Percentiles rank a stretch among this genome's conserved stretches.
These are phyloP conservation scores for Epistrophella euchroma DNA, from an alignment of 2,888 invertebrate genomes.

Conservation along the genomic window DNA sequence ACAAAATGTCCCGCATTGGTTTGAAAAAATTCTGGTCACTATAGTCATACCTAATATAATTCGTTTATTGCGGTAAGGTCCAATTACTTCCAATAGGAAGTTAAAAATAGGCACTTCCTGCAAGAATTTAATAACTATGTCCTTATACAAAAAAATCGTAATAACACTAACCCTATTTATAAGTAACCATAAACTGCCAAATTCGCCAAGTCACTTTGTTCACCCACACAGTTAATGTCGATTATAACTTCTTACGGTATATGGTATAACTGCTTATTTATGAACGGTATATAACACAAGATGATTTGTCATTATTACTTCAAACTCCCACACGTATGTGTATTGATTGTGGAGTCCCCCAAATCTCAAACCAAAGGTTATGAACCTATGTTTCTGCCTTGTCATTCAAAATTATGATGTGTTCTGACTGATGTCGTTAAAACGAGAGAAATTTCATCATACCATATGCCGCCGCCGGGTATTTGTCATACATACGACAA, in stretches of 20 bases:
- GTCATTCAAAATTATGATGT: not conserved
- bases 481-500: not conserved
- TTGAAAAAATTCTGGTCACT: too few species aligned
- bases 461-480: not conserved
- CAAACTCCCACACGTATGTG: not conserved
- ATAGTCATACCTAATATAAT: too few species aligned
- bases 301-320: not conserved
- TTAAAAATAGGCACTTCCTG: too few species aligned
- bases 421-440: not conserved
- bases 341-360: not conserved
- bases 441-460: not conserved
- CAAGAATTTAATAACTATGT: too few species aligned
- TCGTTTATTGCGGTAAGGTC: too few species aligned
- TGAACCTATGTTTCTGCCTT: not conserved
- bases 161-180: not conserved
- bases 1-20: too few species aligned
- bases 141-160: too few species aligned
- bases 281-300: conserved; percentile 1
- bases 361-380: not conserved
- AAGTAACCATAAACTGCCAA: not conserved
- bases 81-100: too few species aligned
- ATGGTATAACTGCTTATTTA: not conserved
- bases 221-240: not conserved
- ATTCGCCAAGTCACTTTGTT: not conserved
- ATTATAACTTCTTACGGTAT: not conserved